These are phyloP conservation scores for Sorex maritimensis DNA, from an alignment of 2,797 vertebrate species.

Conservation along the genomic window DNA sequence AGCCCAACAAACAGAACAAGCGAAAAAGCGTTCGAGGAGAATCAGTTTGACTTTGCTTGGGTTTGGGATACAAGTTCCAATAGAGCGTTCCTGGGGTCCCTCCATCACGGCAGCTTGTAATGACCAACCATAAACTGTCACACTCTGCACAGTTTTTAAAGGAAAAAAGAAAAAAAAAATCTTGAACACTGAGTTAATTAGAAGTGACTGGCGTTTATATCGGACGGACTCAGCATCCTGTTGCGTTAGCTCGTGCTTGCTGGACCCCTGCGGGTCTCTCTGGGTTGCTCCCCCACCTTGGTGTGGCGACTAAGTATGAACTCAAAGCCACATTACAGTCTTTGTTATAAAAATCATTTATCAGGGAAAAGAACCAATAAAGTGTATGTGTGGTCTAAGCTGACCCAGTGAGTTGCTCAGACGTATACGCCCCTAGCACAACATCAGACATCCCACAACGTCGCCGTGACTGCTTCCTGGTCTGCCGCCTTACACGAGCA, in stretches of 20 bases:
- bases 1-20: no score
- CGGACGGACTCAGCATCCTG: constrained; percentile 41
- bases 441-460: no score
- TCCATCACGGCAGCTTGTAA: constrained; percentile 52
- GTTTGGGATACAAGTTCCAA: constrained; percentile 71
- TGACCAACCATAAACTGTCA: no score
- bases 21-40: constrained; percentile 81
- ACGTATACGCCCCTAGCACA: no score
- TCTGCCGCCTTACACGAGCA: background rate
- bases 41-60: constrained; percentile 78
- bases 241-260: background rate
- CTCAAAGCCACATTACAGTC: background rate
- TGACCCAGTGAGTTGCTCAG: background rate
- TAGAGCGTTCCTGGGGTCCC: constrained; percentile 83
- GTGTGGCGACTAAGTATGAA: background rate
- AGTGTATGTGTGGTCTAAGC: background rate
- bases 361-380: constrained; percentile 5
- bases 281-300: background rate
- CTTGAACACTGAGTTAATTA: constrained; percentile 74
- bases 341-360: constrained; percentile 63
- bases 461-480: background rate
- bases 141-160: no score
- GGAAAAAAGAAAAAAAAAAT: background rate
- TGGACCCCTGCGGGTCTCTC: background rate
- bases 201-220: constrained; percentile 52